Conservation (phyloP, 2,797 vertebrate species). For the Danio tinwini region DNA sequence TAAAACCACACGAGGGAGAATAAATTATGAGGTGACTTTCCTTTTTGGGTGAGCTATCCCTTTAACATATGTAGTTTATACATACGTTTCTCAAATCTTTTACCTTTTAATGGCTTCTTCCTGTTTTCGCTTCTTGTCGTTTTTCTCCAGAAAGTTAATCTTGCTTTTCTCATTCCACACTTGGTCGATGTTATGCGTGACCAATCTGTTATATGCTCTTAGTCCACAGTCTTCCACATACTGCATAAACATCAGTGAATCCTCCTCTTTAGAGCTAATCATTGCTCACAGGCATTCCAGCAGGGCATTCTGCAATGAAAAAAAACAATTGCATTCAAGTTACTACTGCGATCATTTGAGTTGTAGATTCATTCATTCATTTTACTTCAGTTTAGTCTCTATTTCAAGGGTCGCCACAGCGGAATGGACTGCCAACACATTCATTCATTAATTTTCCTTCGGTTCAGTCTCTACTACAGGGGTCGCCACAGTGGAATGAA, state of each 20-base stretch:
- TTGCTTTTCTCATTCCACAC: slow-evolving; percentile 95
- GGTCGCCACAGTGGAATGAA: too few species aligned
- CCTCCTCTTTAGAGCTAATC: slow-evolving; percentile 93
- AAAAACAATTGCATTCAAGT: slow-evolving; percentile 39
- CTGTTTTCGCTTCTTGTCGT: slow-evolving; percentile 95
- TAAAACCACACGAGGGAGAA: too few species aligned
- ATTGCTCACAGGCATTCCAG: slow-evolving; percentile 87
- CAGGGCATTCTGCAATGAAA: slow-evolving; percentile 78
- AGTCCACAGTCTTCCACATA: slow-evolving; percentile 97
- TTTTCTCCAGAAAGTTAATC: slow-evolving; percentile 95
- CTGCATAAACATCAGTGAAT: slow-evolving; percentile 93
- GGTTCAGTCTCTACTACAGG: too few species aligned
- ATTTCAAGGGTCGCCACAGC: too few species aligned
- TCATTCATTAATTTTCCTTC: too few species aligned
- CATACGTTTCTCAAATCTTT: slow-evolving; percentile 42
- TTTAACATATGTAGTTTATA: too few species aligned
- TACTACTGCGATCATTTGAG: background rate
- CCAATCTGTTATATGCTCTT: slow-evolving; percentile 91
- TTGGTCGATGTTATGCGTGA: slow-evolving; percentile 94
- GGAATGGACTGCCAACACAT: too few species aligned
- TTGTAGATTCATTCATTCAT: background rate
- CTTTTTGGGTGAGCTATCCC: background rate
- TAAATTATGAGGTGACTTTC: too few species aligned
- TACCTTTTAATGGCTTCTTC: slow-evolving; percentile 98
- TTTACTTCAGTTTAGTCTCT: too few species aligned